Evolutionary conservation across 1,140 invertebrate species (phyloP).

Genomic region (Lordiphosa clarofinis): DNA sequence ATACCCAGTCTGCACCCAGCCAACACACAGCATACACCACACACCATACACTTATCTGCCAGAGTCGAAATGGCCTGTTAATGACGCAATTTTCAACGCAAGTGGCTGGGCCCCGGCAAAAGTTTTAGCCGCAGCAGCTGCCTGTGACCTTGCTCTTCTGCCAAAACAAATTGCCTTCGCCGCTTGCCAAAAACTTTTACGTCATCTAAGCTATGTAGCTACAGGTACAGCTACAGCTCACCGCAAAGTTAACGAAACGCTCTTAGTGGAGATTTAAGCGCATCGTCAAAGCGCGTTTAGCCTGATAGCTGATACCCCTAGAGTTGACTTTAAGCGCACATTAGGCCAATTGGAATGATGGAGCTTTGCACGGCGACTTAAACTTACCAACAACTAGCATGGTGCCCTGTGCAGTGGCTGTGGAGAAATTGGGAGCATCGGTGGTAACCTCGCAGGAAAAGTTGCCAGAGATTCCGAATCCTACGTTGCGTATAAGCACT

Average conservation of each 20-base stretch:
- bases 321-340: conserved; percentile 40
- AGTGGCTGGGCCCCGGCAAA: conserved; percentile 19
- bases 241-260: conserved; percentile 24
- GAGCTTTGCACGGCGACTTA: conserved; percentile 15
- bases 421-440: conserved; percentile 88
- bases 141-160: conserved; percentile 34
- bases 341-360: conserved; percentile 47
- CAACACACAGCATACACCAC: conserved; percentile 3
- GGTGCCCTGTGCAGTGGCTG: conserved; percentile 83
- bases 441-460: conserved; percentile 93
- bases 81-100: conserved; percentile 67
- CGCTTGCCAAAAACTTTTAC: conserved; percentile 34
- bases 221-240: conserved; percentile 20
- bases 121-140: conserved; percentile 13
- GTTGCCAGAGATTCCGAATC: conserved; percentile 87
- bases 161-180: conserved; percentile 50
- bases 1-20: background rate
- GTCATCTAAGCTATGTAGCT: conserved; percentile 2
- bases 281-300: conserved; percentile 39
- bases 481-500: conserved; percentile 86
- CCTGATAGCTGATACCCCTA: conserved; percentile 33
- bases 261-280: conserved; percentile 16
- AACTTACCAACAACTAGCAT: conserved; percentile 89
- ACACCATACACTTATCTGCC: conserved; percentile 41
- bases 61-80: conserved; percentile 67